Conservation (phyloP, 2,113 vertebrate genomes). For the Clarias gariepinus region DNA sequence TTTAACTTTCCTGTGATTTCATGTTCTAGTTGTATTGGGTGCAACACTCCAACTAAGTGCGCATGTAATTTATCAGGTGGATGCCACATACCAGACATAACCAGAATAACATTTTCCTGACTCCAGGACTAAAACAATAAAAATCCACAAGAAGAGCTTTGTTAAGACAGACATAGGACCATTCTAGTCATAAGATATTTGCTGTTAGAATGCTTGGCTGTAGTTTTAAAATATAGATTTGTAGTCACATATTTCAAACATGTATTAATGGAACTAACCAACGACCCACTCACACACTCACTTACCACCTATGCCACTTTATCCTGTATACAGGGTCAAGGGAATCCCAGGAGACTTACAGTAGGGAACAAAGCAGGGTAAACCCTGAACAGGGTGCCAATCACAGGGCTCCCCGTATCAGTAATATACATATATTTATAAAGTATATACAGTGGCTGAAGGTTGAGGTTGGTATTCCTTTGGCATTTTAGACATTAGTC, state of each 20-base stretch:
- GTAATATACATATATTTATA: not conserved
- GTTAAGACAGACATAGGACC: not conserved
- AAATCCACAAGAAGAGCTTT: not conserved
- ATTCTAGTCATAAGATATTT: not conserved
- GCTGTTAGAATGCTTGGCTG: not conserved
- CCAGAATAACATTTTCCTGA: not conserved
- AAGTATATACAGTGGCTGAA: not conserved
- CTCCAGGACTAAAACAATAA: not conserved
- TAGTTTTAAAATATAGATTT: not conserved
- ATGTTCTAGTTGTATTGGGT: not conserved
- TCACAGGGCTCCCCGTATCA: not conserved
- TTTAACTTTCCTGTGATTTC: not conserved
- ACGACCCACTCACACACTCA: too few relatives aligned
- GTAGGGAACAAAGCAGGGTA: too few relatives aligned
- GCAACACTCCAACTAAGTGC: not conserved
- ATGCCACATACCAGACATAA: not conserved
- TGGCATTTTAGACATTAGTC: not conserved
- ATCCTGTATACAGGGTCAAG: too few relatives aligned
- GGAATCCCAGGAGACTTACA: too few relatives aligned
- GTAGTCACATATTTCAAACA: not conserved
- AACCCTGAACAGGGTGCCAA: too few relatives aligned
- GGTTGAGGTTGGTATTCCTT: not conserved
- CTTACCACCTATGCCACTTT: too few relatives aligned
- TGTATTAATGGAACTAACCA: not conserved
- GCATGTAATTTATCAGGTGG: not conserved